These are phyloP conservation scores for Oxyruncus cristatus DNA, from an alignment of 2,113 vertebrate genomes.

Conservation along the genomic window DNA sequence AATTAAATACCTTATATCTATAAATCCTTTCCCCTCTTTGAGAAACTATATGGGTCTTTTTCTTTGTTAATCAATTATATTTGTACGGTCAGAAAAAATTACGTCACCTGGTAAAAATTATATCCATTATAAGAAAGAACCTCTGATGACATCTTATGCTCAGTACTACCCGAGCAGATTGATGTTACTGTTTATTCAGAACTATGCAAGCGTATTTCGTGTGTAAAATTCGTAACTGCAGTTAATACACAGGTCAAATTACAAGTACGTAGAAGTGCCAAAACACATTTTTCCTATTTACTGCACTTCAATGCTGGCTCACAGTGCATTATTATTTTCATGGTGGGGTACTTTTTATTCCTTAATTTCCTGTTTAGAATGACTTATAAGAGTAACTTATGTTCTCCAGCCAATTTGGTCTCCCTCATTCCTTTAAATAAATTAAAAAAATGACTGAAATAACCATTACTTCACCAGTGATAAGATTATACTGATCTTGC, in stretches of 20 bases:
- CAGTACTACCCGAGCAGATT: neutral
- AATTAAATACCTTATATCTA: neutral
- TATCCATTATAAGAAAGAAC: neutral
- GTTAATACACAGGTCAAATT: neutral
- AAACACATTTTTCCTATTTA: neutral
- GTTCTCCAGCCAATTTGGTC: neutral
- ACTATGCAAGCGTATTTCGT: neutral
- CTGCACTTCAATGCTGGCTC: neutral
- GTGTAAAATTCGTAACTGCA: neutral
- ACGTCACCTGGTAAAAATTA: neutral
- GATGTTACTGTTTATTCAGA: neutral
- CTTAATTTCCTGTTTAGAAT: neutral
- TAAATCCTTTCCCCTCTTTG: neutral
- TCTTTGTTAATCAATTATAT: neutral
- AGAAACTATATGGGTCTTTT: neutral
- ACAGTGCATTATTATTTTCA: neutral
- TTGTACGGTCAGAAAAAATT: neutral
- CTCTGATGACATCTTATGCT: neutral
- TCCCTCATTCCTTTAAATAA: neutral
- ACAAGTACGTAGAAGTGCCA: neutral
- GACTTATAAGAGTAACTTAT: neutral
- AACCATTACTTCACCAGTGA: neutral
- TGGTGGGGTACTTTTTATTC: neutral
- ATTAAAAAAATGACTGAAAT: neutral
- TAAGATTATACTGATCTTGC: neutral